These are phyloP conservation scores for Lycodopsis pacificus DNA, from an alignment of 2,797 vertebrate species.

Conservation along the genomic window DNA sequence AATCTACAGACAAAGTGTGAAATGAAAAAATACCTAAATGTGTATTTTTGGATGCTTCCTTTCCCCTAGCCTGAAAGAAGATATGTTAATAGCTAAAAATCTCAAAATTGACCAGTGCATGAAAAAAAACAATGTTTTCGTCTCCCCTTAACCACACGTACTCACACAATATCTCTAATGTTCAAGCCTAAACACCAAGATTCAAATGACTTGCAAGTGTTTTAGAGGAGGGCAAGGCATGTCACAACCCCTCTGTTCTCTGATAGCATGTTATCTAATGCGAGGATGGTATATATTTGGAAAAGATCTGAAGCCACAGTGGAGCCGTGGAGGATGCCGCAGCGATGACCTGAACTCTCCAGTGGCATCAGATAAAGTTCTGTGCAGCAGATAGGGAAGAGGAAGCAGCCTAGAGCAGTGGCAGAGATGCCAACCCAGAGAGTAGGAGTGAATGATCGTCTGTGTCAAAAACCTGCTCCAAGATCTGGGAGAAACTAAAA, in stretches of 20 bases:
- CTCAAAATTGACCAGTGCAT: background rate
- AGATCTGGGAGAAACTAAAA: constrained; percentile 61
- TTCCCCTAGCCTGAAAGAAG: background rate
- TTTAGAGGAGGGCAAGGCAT: background rate
- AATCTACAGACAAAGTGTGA: background rate
- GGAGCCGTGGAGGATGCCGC: constrained; percentile 25
- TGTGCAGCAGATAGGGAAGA: constrained; percentile 37
- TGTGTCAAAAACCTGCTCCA: constrained; percentile 62
- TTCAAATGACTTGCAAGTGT: background rate
- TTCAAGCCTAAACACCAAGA: background rate
- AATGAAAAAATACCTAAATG: too few relatives aligned
- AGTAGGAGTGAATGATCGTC: constrained; percentile 69
- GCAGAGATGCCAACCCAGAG: constrained; percentile 54
- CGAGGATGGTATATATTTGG: constrained; percentile 27
- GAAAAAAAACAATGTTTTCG: background rate
- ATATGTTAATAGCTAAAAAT: background rate
- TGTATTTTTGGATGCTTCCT: background rate
- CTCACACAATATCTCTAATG: background rate
- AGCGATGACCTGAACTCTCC: constrained; percentile 48
- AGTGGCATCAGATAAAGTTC: constrained; percentile 52
- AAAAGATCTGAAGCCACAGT: constrained; percentile 30
- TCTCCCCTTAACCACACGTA: background rate
- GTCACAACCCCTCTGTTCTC: constrained; percentile 13
- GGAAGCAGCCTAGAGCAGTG: constrained; percentile 59
- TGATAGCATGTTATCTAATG: constrained; percentile 15